A percentile compares a stretch with the other conserved stretches of the same genome.
These are phyloP conservation scores for Lochmaea crataegi DNA, from an alignment of 2,888 invertebrate genomes.

Conservation along the genomic window DNA sequence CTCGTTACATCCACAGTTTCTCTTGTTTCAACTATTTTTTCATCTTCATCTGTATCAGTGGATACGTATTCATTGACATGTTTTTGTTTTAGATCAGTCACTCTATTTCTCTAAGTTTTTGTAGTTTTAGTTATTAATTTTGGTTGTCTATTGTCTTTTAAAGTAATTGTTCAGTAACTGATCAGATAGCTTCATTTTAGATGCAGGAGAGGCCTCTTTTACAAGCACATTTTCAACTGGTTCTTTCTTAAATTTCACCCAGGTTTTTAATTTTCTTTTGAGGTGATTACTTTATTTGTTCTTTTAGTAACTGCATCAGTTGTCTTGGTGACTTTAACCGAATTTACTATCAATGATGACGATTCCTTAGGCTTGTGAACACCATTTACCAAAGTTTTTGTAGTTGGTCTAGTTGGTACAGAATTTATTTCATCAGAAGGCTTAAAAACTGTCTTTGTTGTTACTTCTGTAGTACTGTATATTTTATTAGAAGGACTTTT, in stretches of 20 bases:
- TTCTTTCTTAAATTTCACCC: constrained; percentile 43
- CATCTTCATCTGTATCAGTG: constrained; percentile 53
- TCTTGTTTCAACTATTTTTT: constrained; percentile 45
- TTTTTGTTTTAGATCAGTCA: constrained; percentile 40
- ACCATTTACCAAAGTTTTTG: constrained; percentile 12
- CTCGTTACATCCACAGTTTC: constrained; percentile 19
- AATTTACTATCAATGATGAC: constrained; percentile 38
- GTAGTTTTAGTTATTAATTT: constrained; percentile 39
- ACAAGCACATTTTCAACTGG: constrained; percentile 6
- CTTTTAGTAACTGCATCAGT: constrained; percentile 53
- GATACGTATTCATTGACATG: constrained; percentile 50
- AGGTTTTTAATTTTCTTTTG: constrained; percentile 44
- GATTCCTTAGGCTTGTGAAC: constrained; percentile 48
- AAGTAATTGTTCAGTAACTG: constrained; percentile 54
- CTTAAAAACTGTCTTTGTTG: constrained; percentile 35
- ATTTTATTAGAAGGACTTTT: constrained; percentile 6
- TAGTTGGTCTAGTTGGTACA: constrained; percentile 5
- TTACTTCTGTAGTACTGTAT: constrained; percentile 32
- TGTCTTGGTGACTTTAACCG: constrained; percentile 32
- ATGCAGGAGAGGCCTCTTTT: constrained; percentile 37
- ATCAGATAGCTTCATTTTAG: constrained; percentile 49
- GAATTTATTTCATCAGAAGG: constrained; percentile 14
- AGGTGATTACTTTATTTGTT: constrained; percentile 38
- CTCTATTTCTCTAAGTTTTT: constrained; percentile 44
- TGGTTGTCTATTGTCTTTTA: constrained; percentile 51